A percentile compares a stretch with the other conserved stretches of the same genome.
Conservation (phyloP, 2,888 invertebrate species). For the Sphaerophoria rueppellii region DNA sequence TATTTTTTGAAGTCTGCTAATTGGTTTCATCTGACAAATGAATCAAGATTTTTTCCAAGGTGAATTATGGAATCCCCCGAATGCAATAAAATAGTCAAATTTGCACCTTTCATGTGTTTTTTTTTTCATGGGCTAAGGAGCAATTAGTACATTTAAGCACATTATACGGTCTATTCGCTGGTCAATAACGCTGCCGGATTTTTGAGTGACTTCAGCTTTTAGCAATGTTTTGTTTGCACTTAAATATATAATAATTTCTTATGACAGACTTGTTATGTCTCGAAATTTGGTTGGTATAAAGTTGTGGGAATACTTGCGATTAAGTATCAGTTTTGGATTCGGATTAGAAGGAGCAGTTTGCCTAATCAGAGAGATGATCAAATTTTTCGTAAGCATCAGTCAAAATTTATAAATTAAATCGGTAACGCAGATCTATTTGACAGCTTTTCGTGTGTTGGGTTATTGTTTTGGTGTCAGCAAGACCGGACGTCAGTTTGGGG, state of each 20-base stretch:
- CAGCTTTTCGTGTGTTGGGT: constrained; percentile 77
- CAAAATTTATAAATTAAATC: not conserved
- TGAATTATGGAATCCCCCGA: constrained; percentile 40
- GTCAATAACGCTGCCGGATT: constrained; percentile 25
- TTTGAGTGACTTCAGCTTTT: constrained; percentile 35
- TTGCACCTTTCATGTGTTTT: constrained; percentile 52
- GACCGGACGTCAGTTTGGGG: constrained; percentile 79
- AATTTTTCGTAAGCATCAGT: constrained; percentile 77
- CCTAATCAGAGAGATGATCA: constrained; percentile 75
- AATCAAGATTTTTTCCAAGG: constrained; percentile 30
- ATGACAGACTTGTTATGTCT: constrained; percentile 44
- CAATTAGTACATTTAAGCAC: constrained; percentile 62
- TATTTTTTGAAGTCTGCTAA: constrained; percentile 35
- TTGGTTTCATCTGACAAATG: constrained; percentile 59
- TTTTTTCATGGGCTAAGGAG: constrained; percentile 22
- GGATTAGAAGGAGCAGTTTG: constrained; percentile 40
- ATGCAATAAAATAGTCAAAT: constrained; percentile 45
- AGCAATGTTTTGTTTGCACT: constrained; percentile 29
- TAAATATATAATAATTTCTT: constrained; percentile 1
- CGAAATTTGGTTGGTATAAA: constrained; percentile 56
- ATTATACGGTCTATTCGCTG: constrained; percentile 4
- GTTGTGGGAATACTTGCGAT: constrained; percentile 30
- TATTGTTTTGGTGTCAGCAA: constrained; percentile 74
- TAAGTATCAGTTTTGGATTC: constrained; percentile 57
- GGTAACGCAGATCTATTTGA: not conserved